These are phyloP conservation scores for Bolinopsis microptera DNA, from an alignment of 37 sponge, comb jelly and placozoan genomes.

Conservation along the genomic window DNA sequence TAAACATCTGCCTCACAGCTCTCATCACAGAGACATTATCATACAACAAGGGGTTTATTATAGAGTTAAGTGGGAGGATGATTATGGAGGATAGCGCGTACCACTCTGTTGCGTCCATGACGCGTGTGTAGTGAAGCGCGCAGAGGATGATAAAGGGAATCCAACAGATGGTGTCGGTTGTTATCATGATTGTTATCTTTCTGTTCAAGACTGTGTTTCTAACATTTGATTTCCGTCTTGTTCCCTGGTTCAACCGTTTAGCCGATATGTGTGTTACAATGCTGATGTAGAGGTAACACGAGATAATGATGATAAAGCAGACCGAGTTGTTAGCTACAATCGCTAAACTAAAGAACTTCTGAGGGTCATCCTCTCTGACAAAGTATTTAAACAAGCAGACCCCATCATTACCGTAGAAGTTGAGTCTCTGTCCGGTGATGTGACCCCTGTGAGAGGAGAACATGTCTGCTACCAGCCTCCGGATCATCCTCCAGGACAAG, in stretches of 20 bases:
- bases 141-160: background rate
- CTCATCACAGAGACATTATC: background rate
- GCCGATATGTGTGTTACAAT: background rate
- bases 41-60: background rate
- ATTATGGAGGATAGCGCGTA: background rate
- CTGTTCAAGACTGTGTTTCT: background rate
- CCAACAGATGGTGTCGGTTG: background rate
- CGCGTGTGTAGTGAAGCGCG: background rate
- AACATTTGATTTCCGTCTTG: background rate
- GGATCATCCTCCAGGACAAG: constrained; percentile 10
- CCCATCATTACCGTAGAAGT: constrained; percentile 1
- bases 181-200: background rate
- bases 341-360: background rate
- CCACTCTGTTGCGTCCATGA: background rate
- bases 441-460: background rate
- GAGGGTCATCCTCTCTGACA: background rate
- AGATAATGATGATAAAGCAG: background rate
- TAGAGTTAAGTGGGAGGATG: background rate
- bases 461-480: background rate
- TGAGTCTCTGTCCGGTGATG: background rate
- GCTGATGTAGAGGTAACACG: background rate
- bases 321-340: background rate
- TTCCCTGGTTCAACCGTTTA: background rate
- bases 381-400: constrained; percentile 23
- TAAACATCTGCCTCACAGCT: background rate